Evolutionary conservation across 2,797 vertebrate genomes (phyloP).

Genomic region (Anguilla pacifica): DNA sequence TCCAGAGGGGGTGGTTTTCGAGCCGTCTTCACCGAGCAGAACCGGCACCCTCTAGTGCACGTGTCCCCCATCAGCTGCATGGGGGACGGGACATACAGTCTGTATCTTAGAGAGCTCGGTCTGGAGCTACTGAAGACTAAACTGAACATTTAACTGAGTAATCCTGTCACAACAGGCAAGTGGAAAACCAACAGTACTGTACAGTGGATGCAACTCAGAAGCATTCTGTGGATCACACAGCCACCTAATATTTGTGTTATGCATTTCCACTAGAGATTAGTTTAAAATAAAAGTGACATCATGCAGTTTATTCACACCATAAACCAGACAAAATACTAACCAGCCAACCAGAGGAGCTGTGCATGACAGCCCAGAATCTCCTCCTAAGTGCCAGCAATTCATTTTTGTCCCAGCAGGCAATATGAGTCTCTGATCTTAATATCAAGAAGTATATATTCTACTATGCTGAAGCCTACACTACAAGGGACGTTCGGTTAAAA

Average conservation of each 20-base stretch:
- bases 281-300: not conserved
- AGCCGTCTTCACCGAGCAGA: constrained; percentile 94
- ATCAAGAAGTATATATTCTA: no score
- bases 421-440: no score
- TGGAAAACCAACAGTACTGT: not conserved
- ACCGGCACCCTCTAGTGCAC: constrained; percentile 93
- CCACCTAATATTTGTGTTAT: not conserved
- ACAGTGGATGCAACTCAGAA: not conserved
- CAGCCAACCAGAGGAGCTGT: not conserved
- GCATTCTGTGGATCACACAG: not conserved
- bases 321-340: not conserved
- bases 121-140: not conserved
- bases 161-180: not conserved
- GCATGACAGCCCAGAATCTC: not conserved
- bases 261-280: not conserved
- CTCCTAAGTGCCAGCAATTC: no score
- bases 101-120: not conserved
- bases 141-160: not conserved
- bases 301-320: not conserved
- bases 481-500: no score
- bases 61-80: constrained; percentile 95
- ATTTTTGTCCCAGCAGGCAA: no score
- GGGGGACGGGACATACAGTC: not conserved
- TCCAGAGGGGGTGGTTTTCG: constrained; percentile 84
- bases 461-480: no score